A percentile compares a stretch with the other conserved stretches of the same genome.
phyloP scores from a whole-genome alignment of 2,113 vertebrate species.

The Callorhinus ursinus region DNA sequence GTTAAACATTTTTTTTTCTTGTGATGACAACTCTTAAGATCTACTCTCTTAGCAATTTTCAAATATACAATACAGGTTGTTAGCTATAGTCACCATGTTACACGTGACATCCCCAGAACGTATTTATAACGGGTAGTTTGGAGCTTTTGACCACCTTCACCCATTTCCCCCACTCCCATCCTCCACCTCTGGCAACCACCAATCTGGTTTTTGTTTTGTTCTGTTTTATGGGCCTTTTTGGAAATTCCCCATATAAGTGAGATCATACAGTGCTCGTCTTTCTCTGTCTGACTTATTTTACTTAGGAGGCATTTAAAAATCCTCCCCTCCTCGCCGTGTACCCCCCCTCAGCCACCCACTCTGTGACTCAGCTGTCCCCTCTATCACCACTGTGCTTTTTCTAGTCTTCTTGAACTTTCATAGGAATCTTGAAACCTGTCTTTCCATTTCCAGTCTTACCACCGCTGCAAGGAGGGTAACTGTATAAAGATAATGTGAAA shows the following conservation, averaged over 20 bases:
- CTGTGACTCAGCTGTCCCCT: neutral
- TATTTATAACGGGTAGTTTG: neutral
- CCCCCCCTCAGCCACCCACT: neutral
- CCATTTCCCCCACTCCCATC: neutral
- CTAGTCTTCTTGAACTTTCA: neutral
- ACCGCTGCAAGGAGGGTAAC: neutral
- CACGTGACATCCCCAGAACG: neutral
- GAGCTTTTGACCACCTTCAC: neutral
- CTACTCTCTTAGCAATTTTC: neutral
- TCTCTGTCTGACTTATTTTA: neutral
- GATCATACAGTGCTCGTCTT: neutral
- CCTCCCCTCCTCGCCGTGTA: neutral
- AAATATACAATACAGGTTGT: neutral
- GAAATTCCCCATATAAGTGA: neutral
- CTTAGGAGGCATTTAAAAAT: neutral
- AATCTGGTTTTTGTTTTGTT: neutral
- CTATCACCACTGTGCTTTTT: neutral
- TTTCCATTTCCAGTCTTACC: neutral
- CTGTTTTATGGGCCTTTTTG: neutral
- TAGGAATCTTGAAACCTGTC: neutral
- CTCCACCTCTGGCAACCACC: neutral
- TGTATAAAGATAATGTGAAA: neutral
- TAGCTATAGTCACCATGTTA: too few species aligned
- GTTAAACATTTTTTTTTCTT: neutral
- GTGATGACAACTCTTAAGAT: neutral